Conservation (phyloP, 1,140 invertebrate genomes). For the Aphaenogaster floridana region DNA sequence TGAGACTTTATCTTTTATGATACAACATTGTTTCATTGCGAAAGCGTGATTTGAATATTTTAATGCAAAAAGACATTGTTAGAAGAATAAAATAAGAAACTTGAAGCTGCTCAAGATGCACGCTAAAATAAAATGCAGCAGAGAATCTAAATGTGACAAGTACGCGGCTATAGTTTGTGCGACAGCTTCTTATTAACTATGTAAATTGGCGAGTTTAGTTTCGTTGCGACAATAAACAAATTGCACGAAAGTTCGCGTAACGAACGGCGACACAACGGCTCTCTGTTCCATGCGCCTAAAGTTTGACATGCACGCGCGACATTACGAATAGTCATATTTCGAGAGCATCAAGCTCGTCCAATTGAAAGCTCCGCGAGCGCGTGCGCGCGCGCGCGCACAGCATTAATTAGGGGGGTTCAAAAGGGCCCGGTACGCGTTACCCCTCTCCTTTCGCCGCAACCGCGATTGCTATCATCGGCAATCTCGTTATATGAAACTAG, state of each 20-base stretch:
- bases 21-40: neutral
- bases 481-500: constrained; percentile 69
- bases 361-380: constrained; percentile 18
- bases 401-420: constrained; percentile 61
- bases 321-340: constrained; percentile 39
- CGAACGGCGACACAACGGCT: constrained; percentile 11
- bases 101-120: neutral
- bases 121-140: neutral
- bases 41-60: neutral
- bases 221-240: constrained; percentile 32
- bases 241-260: constrained; percentile 31
- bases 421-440: constrained; percentile 19
- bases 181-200: constrained; percentile 36
- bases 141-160: neutral
- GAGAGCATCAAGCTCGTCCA: constrained; percentile 47
- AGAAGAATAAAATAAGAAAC: neutral
- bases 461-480: constrained; percentile 69
- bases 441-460: constrained; percentile 30
- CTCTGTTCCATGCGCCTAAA: constrained; percentile 27
- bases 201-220: constrained; percentile 4
- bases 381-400: neutral
- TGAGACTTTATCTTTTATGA: neutral
- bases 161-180: neutral
- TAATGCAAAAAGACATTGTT: neutral
- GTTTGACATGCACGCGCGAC: constrained; percentile 24